phyloP scores from a whole-genome alignment of 1,140 invertebrate species.

The Drusus annulatus region DNA sequence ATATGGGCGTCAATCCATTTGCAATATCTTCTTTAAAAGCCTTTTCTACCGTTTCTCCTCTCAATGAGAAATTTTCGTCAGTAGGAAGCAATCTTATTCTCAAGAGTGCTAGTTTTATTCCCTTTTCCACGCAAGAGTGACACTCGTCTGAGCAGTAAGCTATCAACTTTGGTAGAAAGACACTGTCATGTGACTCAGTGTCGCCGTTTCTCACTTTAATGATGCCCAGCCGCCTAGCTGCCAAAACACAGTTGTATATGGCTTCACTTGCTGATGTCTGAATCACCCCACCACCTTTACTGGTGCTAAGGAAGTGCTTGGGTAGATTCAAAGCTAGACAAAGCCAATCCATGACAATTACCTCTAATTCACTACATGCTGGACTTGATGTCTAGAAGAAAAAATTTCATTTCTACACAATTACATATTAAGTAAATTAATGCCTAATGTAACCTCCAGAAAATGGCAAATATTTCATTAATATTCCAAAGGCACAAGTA shows the following conservation, averaged over 20 bases:
- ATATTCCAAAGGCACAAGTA: too few relatives aligned
- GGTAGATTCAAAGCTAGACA: constrained; percentile 75
- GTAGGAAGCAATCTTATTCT: constrained; percentile 91
- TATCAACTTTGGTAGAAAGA: constrained; percentile 88
- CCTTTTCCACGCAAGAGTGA: constrained; percentile 95
- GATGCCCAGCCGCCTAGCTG: constrained; percentile 84
- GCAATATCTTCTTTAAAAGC: constrained; percentile 85
- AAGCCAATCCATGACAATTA: constrained; percentile 80
- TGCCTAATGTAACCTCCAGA: too few relatives aligned
- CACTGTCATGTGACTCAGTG: constrained; percentile 73
- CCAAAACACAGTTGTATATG: constrained; percentile 87
- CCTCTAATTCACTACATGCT: constrained; percentile 88
- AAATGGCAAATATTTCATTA: too few relatives aligned
- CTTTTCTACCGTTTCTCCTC: constrained; percentile 80
- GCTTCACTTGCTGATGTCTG: constrained; percentile 90
- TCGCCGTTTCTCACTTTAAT: constrained; percentile 74
- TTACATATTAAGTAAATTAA: too few relatives aligned
- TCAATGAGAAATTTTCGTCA: constrained; percentile 85
- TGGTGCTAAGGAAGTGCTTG: constrained; percentile 70
- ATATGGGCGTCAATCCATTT: constrained; percentile 89
- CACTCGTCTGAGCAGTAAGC: constrained; percentile 87
- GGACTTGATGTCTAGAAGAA: constrained; percentile 79
- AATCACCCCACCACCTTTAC: constrained; percentile 84
- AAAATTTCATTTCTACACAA: not conserved
- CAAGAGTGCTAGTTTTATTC: constrained; percentile 92